Conservation (phyloP, 2,888 invertebrate genomes). For the Rotaria magnacalcarata region DNA sequence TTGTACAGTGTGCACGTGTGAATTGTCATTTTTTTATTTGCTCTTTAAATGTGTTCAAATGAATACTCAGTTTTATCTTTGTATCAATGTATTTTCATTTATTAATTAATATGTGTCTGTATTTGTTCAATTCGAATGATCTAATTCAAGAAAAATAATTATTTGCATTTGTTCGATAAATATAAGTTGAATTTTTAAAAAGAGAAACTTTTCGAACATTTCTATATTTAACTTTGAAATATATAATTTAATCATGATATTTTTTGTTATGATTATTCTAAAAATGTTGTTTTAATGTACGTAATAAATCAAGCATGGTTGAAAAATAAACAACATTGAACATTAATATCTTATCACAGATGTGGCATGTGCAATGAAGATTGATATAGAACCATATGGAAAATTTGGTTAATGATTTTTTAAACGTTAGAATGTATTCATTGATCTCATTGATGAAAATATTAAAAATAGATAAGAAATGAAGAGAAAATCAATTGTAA, state of each 20-base stretch:
- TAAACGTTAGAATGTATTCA: background rate
- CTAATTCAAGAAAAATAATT: background rate
- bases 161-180: background rate
- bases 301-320: background rate
- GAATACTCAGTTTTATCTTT: conserved; percentile 32
- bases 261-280: no score
- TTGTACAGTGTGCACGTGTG: background rate
- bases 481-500: no score
- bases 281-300: no score
- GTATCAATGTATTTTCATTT: conserved; percentile 23
- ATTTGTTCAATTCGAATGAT: conserved; percentile 3
- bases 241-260: no score
- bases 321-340: background rate
- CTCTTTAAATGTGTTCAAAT: background rate
- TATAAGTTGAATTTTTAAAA: background rate
- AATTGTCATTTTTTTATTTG: background rate
- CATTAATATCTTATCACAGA: background rate
- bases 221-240: no score
- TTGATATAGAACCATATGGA: background rate
- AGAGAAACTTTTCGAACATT: no score
- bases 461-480: background rate
- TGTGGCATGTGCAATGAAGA: background rate
- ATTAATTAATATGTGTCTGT: background rate
- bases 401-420: no score
- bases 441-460: background rate